phyloP scores from a whole-genome alignment of 2,797 vertebrate species.

The Buphagus erythrorhynchus region DNA sequence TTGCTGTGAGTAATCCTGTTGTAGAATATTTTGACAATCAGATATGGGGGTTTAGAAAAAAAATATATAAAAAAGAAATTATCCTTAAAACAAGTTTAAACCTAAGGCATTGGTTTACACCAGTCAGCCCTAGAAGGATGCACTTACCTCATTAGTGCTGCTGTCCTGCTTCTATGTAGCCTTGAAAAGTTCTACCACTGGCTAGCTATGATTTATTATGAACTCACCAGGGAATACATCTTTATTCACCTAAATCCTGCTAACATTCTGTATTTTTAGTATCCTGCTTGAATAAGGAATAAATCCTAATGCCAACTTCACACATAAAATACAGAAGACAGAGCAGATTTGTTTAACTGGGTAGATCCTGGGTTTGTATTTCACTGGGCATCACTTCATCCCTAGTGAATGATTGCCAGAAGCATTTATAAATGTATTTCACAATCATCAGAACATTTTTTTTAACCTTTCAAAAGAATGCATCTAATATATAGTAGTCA shows the following conservation, averaged over 20 bases:
- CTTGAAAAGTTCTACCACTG: not conserved
- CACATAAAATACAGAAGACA: constrained; percentile 15
- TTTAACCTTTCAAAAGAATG: constrained; percentile 37
- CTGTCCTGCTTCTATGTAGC: not conserved
- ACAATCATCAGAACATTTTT: not conserved
- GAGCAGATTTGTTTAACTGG: constrained; percentile 6
- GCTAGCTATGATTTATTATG: not conserved
- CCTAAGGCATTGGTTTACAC: not conserved
- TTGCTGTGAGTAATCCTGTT: not conserved
- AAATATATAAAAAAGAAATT: not conserved
- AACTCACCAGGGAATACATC: not conserved
- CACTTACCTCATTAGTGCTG: not conserved
- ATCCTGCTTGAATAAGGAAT: not conserved
- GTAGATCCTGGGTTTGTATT: not conserved
- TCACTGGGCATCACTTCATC: not conserved
- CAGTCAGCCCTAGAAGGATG: not conserved
- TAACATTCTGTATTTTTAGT: not conserved
- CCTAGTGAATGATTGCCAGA: constrained; percentile 12
- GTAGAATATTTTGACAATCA: not conserved
- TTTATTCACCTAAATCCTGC: constrained; percentile 18
- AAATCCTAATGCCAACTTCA: constrained; percentile 8
- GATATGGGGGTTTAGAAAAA: rapidly evolving
- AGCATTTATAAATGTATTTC: constrained; percentile 21
- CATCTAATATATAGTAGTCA: constrained; percentile 25
- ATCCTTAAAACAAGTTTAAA: not conserved